Conservation (phyloP, 2,888 invertebrate species). For the Chromoteleia sp. region DNA sequence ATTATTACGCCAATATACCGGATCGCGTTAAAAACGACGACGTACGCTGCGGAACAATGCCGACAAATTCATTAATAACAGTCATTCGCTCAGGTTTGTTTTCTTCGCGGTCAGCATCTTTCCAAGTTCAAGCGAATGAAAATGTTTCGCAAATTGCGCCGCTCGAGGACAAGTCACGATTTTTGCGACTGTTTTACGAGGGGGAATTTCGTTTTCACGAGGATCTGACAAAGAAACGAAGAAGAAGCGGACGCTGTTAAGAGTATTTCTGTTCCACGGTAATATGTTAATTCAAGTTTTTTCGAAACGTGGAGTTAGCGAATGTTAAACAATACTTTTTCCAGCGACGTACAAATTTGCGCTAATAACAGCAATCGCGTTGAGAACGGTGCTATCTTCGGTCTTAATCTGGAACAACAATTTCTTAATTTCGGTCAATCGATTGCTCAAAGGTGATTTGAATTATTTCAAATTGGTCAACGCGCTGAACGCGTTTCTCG, state of each 20-base stretch:
- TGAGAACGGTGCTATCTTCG: neutral
- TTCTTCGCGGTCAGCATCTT: slow-evolving; percentile 23
- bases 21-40: slow-evolving; percentile 47
- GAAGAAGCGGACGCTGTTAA: neutral
- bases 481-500: neutral
- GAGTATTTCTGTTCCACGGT: neutral
- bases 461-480: neutral
- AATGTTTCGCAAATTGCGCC: slow-evolving; percentile 31
- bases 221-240: neutral
- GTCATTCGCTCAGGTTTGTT: slow-evolving; percentile 31
- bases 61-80: slow-evolving; percentile 56
- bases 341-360: neutral
- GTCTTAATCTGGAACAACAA: neutral
- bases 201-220: slow-evolving; percentile 4
- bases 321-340: neutral
- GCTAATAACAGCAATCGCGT: neutral
- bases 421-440: neutral
- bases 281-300: slow-evolving; percentile 17
- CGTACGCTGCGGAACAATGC: slow-evolving; percentile 28
- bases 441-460: neutral
- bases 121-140: neutral
- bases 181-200: neutral
- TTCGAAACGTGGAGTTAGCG: slow-evolving; percentile 10
- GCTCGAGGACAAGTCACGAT: slow-evolving; percentile 4
- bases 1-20: slow-evolving; percentile 62